Evolutionary conservation across 2,113 vertebrate genomes (phyloP).

Genomic region (Eulacestoma nigropectus): DNA sequence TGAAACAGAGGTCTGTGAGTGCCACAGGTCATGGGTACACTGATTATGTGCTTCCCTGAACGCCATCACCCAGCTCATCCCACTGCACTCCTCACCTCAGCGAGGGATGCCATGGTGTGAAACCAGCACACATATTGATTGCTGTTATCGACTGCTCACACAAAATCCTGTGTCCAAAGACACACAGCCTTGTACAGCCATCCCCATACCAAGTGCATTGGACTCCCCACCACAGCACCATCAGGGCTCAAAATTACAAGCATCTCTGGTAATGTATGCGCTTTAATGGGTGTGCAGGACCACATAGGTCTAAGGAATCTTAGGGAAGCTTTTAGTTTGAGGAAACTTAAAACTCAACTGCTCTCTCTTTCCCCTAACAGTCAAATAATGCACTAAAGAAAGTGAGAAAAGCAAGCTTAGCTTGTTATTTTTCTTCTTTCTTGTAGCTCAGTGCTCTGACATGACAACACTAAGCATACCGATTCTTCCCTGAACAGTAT

Average conservation of each 20-base stretch:
- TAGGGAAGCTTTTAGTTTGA: background rate
- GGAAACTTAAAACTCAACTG: background rate
- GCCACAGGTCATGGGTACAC: background rate
- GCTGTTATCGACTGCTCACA: background rate
- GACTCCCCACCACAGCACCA: fast-evolving
- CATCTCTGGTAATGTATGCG: background rate
- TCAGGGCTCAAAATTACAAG: fast-evolving
- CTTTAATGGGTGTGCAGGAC: background rate
- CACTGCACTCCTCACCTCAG: background rate
- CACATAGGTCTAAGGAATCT: background rate
- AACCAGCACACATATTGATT: background rate
- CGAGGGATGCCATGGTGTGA: fast-evolving
- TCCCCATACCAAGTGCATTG: background rate
- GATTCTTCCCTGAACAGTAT: background rate
- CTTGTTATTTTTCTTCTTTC: background rate
- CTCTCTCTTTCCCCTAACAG: background rate
- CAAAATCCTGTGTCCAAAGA: background rate
- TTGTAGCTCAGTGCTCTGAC: background rate
- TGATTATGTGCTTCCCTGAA: background rate
- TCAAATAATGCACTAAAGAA: background rate
- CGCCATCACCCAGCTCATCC: fast-evolving
- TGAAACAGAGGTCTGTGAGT: fast-evolving
- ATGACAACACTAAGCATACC: background rate
- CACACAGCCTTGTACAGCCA: background rate
- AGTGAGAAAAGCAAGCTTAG: background rate